These are phyloP conservation scores for Lepidostoma basale DNA, from an alignment of 1,140 invertebrate genomes.

Conservation along the genomic window DNA sequence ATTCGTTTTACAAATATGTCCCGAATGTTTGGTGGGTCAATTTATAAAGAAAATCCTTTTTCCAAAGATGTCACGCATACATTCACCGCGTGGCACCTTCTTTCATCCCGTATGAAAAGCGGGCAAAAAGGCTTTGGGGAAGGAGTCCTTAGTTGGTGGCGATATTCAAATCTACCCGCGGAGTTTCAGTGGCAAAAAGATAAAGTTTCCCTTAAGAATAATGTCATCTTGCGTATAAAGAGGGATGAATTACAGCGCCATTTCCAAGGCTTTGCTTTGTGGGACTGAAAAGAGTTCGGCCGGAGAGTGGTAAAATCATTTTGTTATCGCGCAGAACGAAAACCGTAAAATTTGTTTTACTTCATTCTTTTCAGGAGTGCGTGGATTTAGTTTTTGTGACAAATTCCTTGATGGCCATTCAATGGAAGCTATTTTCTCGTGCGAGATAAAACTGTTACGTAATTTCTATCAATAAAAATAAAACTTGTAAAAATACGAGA, in stretches of 20 bases:
- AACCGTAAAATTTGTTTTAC: too few species aligned
- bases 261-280: conserved; percentile 14
- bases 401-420: too few species aligned
- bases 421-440: too few species aligned
- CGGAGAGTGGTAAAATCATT: not conserved
- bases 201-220: conserved; percentile 25
- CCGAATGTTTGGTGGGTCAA: conserved; percentile 2
- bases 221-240: conserved; percentile 21
- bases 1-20: not conserved
- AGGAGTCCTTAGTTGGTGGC: not conserved
- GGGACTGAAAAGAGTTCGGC: not conserved
- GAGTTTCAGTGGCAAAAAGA: conserved; percentile 12
- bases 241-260: conserved; percentile 17
- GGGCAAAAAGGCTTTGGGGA: not conserved
- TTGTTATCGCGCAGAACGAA: too few species aligned
- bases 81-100: conserved; percentile 1
- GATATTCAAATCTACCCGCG: conserved; percentile 21
- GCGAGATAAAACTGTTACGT: too few species aligned
- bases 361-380: too few species aligned
- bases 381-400: too few species aligned
- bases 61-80: not conserved
- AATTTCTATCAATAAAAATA: too few species aligned
- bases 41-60: not conserved
- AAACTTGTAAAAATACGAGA: too few species aligned
- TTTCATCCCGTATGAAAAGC: conserved; percentile 15